Base-by-base conservation (phyloP, 2,888 invertebrate genomes). In the Pogonocherus hispidulus region DNA sequence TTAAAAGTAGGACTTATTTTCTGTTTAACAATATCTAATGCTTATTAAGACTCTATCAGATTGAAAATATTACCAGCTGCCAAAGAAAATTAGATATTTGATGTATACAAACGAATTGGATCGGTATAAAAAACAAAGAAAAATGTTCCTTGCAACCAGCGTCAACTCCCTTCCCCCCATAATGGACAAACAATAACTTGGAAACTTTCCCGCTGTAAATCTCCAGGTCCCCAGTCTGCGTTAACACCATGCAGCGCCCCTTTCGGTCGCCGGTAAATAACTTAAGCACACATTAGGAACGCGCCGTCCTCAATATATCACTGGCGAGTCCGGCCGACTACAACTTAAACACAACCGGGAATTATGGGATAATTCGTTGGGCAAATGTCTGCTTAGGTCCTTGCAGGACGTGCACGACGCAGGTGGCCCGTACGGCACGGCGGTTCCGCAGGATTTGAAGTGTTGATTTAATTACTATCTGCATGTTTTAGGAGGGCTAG, bases 281-380 rank as follows among this genome's bases (percentile, higher is more conserved):
- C 83, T 84, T 84, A 82, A 83, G 83, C 78, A 84, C 82, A 84
- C 83, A 84, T 84, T 84, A 84, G 82, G 83, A 84, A 82, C 69
- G 73, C 69, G 67, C 70, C 63, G 44, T 69, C 67, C 70, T 69
- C 72, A 56, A 73, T 73, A 73, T 73, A 73, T 73, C 73, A 73
- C 71, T 27, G 70, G 66, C 47, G 23, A 60, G 70, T 69, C 70
- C 73, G 57, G 73, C 69, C 52, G 59, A 73, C 69, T 70, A 69
- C 73, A 73, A 73, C 73, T 84, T 84, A 84, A 84, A 84, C 82
- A 84, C 80, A 80, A 80, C 78, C 78, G 76, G 83, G 84, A 83
- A 84, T 84, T 84, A 84, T 83, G 83, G 82, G 84, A 83, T 84
- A 84, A 84, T 84, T 83, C 73, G 69, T 71, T 73, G 55, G 71